Percentiles rank a stretch among this genome's conserved stretches.
Evolutionary conservation across 2,888 invertebrate genomes (phyloP).

Genomic region (Escarpia spicata): DNA sequence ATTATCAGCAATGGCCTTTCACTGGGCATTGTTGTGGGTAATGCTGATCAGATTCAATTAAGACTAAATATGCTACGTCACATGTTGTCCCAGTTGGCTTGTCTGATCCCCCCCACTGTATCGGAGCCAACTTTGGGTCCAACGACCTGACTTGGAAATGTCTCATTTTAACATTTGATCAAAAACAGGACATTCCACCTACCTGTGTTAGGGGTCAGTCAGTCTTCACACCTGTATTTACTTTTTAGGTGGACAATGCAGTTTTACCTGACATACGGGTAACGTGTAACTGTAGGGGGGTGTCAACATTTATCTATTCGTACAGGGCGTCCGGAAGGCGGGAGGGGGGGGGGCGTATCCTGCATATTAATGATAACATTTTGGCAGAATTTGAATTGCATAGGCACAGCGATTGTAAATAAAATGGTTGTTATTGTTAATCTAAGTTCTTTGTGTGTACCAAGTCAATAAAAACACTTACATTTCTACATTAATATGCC

Average conservation of each 20-base stretch:
- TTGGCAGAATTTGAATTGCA: no score
- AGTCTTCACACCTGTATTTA: background rate
- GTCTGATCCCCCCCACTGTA: background rate
- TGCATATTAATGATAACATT: no score
- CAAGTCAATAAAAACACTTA: no score
- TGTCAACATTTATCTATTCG: no score
- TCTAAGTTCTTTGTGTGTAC: no score
- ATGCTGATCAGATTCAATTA: background rate
- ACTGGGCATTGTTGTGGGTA: background rate
- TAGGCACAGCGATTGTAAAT: no score
- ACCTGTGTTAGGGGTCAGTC: background rate
- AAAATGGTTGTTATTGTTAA: no score
- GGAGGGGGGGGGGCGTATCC: no score
- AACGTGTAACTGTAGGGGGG: background rate
- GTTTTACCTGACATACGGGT: background rate
- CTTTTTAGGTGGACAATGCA: background rate
- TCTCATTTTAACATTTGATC: conserved; percentile 13
- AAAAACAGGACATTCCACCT: background rate
- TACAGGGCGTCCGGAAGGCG: no score
- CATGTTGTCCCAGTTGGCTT: background rate
- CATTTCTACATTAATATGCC: no score
- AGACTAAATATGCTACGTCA: background rate
- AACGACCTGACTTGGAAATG: background rate
- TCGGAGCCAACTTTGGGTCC: background rate
- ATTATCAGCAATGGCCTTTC: background rate